These are phyloP conservation scores for Antigone vipio DNA, from an alignment of 2,113 vertebrate genomes.

Conservation along the genomic window DNA sequence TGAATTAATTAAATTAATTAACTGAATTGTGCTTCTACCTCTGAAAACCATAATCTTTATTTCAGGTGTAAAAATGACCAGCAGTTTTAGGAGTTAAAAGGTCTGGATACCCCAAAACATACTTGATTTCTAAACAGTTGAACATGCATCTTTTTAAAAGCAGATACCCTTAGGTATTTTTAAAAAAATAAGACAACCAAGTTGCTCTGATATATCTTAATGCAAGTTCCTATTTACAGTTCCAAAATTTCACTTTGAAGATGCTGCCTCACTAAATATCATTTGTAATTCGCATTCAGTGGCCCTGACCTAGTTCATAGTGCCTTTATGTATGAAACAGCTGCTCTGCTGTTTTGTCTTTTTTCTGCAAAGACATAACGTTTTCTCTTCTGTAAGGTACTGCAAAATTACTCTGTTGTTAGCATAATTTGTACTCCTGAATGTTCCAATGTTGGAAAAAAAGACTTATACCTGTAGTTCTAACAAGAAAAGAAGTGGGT, in stretches of 20 bases:
- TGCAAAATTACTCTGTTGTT: neutral
- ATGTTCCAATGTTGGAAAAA: neutral
- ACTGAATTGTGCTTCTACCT: neutral
- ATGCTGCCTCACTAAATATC: neutral
- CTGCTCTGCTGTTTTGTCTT: slow-evolving; percentile 41
- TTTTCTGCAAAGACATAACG: slow-evolving; percentile 33
- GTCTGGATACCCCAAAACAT: neutral
- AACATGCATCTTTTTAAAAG: neutral
- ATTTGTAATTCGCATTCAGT: neutral
- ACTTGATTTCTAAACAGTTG: neutral
- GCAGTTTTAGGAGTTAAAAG: neutral
- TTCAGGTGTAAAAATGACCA: neutral
- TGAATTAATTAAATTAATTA: neutral
- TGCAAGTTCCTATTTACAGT: neutral
- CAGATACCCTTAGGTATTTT: neutral
- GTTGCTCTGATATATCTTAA: neutral
- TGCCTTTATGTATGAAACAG: neutral
- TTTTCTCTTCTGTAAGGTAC: neutral
- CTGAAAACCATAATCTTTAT: neutral
- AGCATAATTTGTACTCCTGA: neutral
- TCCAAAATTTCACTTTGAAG: neutral
- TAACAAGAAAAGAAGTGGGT: neutral
- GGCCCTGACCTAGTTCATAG: neutral
- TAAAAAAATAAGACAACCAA: neutral
- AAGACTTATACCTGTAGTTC: neutral